These are phyloP conservation scores for Bufo bufo DNA, from an alignment of 2,113 vertebrate species.

Conservation along the genomic window DNA sequence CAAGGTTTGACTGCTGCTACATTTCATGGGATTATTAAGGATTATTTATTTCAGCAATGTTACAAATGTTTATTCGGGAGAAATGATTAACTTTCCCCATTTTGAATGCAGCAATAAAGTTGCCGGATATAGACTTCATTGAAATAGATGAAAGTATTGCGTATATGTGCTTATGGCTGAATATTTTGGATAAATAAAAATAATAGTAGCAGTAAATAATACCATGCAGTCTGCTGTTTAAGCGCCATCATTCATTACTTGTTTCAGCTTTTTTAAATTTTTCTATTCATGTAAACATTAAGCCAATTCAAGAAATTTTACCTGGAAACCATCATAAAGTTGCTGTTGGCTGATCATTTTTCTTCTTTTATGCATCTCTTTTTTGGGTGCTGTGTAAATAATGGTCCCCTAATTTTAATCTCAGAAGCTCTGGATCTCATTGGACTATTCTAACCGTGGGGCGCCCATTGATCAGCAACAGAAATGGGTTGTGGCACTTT, in stretches of 20 bases:
- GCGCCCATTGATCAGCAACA: no score
- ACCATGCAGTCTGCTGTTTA: not conserved
- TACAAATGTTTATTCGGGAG: constrained; percentile 13
- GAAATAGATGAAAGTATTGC: constrained; percentile 16
- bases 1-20: constrained; percentile 74
- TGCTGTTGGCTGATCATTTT: not conserved
- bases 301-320: not conserved
- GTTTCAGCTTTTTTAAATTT: not conserved
- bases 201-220: not conserved
- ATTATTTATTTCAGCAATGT: constrained; percentile 66
- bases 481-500: no score
- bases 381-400: not conserved
- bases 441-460: no score
- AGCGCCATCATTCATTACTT: not conserved
- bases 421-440: no score
- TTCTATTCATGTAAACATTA: not conserved
- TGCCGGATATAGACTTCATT: not conserved
- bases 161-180: constrained; percentile 29
- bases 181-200: not conserved
- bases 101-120: constrained; percentile 25
- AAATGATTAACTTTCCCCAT: not conserved
- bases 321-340: not conserved
- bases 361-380: not conserved
- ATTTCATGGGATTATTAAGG: constrained; percentile 62
- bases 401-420: no score